A percentile compares a stretch with the other conserved stretches of the same genome.
Conservation (phyloP, 2,113 vertebrate genomes). For the Saguinus midas region DNA sequence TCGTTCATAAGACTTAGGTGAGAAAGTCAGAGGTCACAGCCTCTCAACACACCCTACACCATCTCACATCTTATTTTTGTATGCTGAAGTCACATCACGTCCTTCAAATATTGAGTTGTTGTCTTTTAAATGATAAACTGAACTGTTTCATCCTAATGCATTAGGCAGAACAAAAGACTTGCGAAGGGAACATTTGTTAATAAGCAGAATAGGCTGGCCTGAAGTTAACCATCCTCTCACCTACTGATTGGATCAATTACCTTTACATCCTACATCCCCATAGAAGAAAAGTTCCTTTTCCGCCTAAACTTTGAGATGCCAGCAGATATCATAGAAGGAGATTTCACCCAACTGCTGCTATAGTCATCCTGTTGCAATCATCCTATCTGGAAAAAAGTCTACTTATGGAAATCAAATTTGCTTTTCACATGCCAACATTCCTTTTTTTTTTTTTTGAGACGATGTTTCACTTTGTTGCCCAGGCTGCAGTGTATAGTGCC, state of each 20-base stretch:
- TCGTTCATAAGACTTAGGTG: neutral
- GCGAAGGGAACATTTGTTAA: neutral
- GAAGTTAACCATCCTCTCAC: neutral
- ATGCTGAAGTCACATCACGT: neutral
- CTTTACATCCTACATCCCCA: neutral
- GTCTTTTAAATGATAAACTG: neutral
- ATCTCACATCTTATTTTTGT: rapidly evolving
- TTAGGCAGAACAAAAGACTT: neutral
- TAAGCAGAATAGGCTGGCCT: neutral
- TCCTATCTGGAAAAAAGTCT: neutral
- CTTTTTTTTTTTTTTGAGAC: too few relatives aligned
- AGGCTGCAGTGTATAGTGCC: too few relatives aligned
- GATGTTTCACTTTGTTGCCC: too few relatives aligned
- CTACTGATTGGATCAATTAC: neutral
- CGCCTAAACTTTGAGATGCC: neutral
- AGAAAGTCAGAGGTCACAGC: neutral
- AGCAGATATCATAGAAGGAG: neutral
- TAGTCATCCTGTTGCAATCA: neutral
- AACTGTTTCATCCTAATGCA: neutral
- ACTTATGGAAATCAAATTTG: neutral
- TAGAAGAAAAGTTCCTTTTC: neutral
- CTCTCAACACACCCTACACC: neutral
- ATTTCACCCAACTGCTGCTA: neutral
- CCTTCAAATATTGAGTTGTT: neutral
- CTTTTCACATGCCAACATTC: neutral